Base-by-base conservation (phyloP, 2,888 invertebrate species). In the Strigamia transsilvanica region DNA sequence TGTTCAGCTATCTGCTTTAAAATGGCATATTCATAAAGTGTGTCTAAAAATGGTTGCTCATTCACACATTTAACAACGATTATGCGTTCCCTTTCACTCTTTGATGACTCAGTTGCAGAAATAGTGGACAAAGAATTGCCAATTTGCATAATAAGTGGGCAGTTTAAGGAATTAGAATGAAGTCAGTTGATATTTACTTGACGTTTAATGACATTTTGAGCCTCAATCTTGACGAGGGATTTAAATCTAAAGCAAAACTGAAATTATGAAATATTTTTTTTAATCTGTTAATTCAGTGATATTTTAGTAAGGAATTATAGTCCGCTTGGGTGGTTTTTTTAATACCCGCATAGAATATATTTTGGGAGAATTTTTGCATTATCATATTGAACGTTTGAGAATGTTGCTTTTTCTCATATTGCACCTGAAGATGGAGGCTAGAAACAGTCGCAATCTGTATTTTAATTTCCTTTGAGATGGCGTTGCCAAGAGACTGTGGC, bases 81-180 rank as follows among this genome's bases (percentile, higher is more conserved):
- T 46, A 46, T 18, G 56, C 56, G 18, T 56, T 56, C 18, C 56
- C 56, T 18, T 56, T 56, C 56, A 56, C 56, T 56, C 56, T 73
- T 73, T 73, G 73, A 73, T 73, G 73, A 73, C 73, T 73, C 73
- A 73, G 32, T 73, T n/a, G 73, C 27, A 73, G 73, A 73, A 73
- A 73, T 73, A 12, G 73, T 73, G 73, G 73, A 73, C 73, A 73
- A 73, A 73, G 73, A 73, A 73, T 73, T 27, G n/a, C 12, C 73
- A 73, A 73, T 73, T 73, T 73, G 73, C 73, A 73, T 73, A 73
- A 73, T 73, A 73, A 73, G 27, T 73, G 73, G 73, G 73, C 32
- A 73, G 73, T 73, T 73, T 32, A 73, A 73, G 32, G 73, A 73
- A 73, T 73, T 73, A 73, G 32, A 73, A 73, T 73, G 73, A 32